Evolutionary conservation across 2,797 vertebrate genomes (phyloP), one percentile per base, ranked within the genome.

Genomic region (Cuniculus paca): DNA sequence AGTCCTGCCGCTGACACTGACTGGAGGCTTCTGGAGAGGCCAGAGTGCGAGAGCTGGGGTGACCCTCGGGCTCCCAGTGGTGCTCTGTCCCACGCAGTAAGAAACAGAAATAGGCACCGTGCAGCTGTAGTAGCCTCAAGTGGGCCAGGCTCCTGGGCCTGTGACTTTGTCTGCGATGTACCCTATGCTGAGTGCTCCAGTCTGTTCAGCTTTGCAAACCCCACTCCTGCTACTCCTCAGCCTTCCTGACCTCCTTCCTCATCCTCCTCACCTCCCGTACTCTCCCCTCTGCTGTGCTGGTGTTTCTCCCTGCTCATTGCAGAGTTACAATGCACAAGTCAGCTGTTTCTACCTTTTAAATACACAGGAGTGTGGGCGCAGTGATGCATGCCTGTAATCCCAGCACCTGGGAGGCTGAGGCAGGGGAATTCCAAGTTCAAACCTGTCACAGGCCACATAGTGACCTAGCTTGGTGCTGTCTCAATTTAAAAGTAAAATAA

Each of bases 151-250:
- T 45, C 13, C 19, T 3, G 72, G 2, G 26, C 42, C 42, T 16
- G 26, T 28, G 19, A 5, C 63, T n/a, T 39, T 11, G 31, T 34
- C 61, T 28, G 14, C 26, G 0, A 2, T 20, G n/a, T 6, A 11
- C 65, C 17, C 19, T 9, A 10, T 60, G 1, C 39, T 22, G 28
- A 2, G 6, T 0, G 13, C 19, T 54, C 42, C 2, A 5, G 0
- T 6, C 20, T 9, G 20, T 34, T 1, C 28, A 5, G 2, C 36
- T 16, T n/a, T 5, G 0, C 0, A 3, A 14, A 58, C 16, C 26
- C 31, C 31, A 13, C 3, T 28, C 6, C 10, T 52, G 36, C 52
- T 11, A 0, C 36, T 56, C 19, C 56, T 45, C 17, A 10, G 3
- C 26, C 6, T 14, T 4, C 6, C 50, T 75, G 14, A 36, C 22